phyloP scores from a whole-genome alignment of 1,140 invertebrate species.

The Calephelis virginiensis region DNA sequence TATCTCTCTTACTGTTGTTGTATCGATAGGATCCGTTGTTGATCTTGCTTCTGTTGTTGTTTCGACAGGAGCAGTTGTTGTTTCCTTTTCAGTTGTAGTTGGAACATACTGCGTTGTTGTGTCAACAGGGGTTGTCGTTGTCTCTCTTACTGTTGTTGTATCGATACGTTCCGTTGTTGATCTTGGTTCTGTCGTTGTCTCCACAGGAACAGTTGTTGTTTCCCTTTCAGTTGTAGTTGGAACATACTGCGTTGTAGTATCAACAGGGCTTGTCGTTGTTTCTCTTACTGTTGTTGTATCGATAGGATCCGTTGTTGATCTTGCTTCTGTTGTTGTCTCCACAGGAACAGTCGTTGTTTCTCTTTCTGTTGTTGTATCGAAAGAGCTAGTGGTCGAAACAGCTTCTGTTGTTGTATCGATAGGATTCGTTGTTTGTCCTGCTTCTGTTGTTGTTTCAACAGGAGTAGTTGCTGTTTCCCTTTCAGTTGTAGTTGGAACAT shows the following conservation, averaged over 20 bases:
- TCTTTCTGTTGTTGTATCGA: neutral
- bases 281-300: neutral
- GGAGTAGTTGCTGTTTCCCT: slow-evolving; percentile 7
- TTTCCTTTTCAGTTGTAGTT: neutral
- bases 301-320: neutral
- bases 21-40: neutral
- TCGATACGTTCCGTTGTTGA: slow-evolving; percentile 5
- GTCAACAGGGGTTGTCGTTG: neutral
- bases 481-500: neutral
- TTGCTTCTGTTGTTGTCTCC: neutral
- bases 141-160: slow-evolving; percentile 17
- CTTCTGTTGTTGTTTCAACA: neutral
- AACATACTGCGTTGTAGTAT: slow-evolving; percentile 21
- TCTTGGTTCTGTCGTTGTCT: neutral
- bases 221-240: too few relatives aligned
- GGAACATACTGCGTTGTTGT: neutral
- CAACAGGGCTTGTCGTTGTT: neutral
- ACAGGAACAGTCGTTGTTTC: neutral
- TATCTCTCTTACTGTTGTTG: too few relatives aligned
- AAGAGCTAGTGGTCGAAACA: neutral
- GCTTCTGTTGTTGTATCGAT: neutral
- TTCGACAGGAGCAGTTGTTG: neutral
- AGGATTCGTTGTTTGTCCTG: slow-evolving; percentile 9
- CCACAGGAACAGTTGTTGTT: slow-evolving; percentile 9
- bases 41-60: neutral